Evolutionary conservation across 2,888 invertebrate genomes (phyloP), one percentile per base, ranked within the genome.

Genomic region (Colostygia pectinataria): DNA sequence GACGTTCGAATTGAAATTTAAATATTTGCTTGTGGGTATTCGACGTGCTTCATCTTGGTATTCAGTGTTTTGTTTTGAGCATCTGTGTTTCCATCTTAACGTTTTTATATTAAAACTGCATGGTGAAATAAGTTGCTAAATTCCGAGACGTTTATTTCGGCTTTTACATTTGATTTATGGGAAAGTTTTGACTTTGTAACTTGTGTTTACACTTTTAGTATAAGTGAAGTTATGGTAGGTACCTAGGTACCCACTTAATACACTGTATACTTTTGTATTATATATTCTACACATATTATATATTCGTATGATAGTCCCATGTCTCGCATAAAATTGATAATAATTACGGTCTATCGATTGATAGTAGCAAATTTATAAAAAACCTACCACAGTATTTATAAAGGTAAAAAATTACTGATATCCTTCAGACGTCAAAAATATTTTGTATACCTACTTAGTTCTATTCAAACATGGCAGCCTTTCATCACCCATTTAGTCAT

Each of bases 1-100:
- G 85, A 83, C 82, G 80, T 84, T 87, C 86, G 87, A 83, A 87
- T 87, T 86, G 87, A 89, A 89, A 90, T 89, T 90, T 89, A 89
- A 90, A 90, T 90, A 90, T 89, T 87, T 90, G 84, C 86, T 83
- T 72, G 78, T 75, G 66, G 73, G 77, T 82, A 81, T 80, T 79
- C 81, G 80, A 82, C 77, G 81, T 77, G 76, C 77, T 81, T 76
- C 83, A 83, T 83, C 80, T 76, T 68, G 78, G 56, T 47, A 58
- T 58, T 61, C 58, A 51, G 53, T 77, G 79, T 86, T 86, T 80
- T 77, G 74, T 80, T 84, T 80, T 75, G 76, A 70, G 69, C 65
- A 79, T 80, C 75, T 73, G 72, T 80, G 81, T 82, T 86, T 77
- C 79, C 78, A 84, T 83, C 83, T 83, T 78, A 77, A 81, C 82